Evolutionary conservation across 2,797 vertebrate genomes (phyloP).

Genomic region (Myotis pilosus): DNA sequence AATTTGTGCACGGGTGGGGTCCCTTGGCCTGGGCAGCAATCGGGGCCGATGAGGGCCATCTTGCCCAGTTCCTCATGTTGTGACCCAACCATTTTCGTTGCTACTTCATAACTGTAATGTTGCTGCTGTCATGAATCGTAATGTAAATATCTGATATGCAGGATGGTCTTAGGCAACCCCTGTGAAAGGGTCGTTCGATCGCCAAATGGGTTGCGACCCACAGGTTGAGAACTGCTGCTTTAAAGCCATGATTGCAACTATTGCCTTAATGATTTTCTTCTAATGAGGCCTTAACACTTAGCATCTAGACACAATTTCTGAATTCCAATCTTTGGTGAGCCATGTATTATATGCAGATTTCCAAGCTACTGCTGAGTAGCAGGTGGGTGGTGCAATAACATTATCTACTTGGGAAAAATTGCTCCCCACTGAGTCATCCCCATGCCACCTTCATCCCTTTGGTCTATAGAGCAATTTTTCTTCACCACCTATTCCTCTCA

Average conservation of each 20-base stretch:
- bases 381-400: conserved; percentile 38
- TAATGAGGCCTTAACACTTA: neutral
- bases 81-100: too few relatives aligned
- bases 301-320: neutral
- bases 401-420: neutral
- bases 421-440: neutral
- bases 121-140: too few relatives aligned
- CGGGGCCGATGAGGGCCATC: too few relatives aligned
- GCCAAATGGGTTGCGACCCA: too few relatives aligned
- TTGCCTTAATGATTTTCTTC: neutral
- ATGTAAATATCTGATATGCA: too few relatives aligned
- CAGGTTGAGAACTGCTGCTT: neutral
- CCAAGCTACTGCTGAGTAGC: neutral
- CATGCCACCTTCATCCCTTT: neutral
- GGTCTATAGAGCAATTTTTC: neutral
- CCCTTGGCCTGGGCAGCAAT: too few relatives aligned
- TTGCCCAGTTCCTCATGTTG: too few relatives aligned
- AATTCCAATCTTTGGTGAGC: conserved; percentile 33
- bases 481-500: neutral
- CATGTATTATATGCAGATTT: neutral
- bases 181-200: too few relatives aligned
- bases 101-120: too few relatives aligned
- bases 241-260: neutral
- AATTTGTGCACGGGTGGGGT: too few relatives aligned
- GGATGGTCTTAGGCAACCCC: too few relatives aligned